These are phyloP conservation scores for Orcinus orca DNA, from an alignment of 2,113 vertebrate genomes.

Conservation along the genomic window DNA sequence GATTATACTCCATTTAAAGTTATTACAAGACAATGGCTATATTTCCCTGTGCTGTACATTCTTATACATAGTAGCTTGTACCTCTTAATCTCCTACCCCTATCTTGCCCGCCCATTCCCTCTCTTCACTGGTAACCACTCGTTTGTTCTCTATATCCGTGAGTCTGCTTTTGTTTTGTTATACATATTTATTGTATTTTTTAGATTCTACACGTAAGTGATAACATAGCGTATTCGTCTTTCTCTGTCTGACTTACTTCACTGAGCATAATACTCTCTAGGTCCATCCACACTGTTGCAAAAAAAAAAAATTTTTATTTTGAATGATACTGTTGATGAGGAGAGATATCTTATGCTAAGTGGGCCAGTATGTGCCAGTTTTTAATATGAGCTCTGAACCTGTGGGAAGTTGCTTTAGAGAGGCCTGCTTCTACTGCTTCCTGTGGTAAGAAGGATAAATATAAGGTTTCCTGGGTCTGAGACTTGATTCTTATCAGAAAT, in stretches of 20 bases:
- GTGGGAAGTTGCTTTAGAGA: not conserved
- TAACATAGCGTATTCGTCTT: not conserved
- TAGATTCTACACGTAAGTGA: not conserved
- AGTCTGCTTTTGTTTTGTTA: not conserved
- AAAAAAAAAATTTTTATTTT: not conserved
- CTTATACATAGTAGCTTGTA: not conserved
- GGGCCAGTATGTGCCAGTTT: not conserved
- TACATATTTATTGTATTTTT: not conserved
- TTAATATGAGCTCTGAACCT: not conserved
- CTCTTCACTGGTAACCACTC: not conserved
- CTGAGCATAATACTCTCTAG: not conserved
- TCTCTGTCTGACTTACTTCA: not conserved
- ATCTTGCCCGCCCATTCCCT: not conserved
- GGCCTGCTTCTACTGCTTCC: not conserved
- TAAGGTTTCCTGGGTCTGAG: not conserved
- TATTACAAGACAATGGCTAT: not conserved
- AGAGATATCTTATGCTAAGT: not conserved
- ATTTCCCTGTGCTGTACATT: not conserved
- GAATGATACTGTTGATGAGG: not conserved
- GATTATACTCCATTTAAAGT: not conserved
- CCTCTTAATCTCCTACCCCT: not conserved
- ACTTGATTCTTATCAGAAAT: slow-evolving; percentile 8
- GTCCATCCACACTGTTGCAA: not conserved
- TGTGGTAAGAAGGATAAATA: not conserved
- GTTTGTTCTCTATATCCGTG: not conserved